phyloP scores from a whole-genome alignment of 2,797 vertebrate genomes.

The Adelosebastes latens region DNA sequence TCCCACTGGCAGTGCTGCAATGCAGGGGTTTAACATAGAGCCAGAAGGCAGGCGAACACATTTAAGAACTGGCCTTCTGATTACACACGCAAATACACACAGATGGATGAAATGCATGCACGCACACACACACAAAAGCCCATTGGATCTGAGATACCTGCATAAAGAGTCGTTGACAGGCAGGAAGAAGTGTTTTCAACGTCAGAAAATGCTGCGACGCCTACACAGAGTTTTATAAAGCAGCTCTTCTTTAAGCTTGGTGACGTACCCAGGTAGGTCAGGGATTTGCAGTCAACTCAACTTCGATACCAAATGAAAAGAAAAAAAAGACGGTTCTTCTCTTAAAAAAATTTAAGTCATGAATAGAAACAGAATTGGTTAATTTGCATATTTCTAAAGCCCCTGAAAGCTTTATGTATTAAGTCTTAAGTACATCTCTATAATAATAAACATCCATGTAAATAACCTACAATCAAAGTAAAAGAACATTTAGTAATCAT shows the following conservation, averaged over 20 bases:
- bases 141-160: conserved; percentile 21
- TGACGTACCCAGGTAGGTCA: conserved; percentile 6
- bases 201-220: conserved; percentile 9
- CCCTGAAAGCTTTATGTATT: not conserved
- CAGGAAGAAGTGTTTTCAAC: not conserved
- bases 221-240: conserved; percentile 8
- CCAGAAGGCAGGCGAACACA: conserved; percentile 68
- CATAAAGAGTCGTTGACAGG: conserved; percentile 18
- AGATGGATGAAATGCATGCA: conserved; percentile 2
- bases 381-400: not conserved
- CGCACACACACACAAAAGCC: conserved; percentile 7
- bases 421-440: not conserved
- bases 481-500: not conserved
- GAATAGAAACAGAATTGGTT: not conserved
- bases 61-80: conserved; percentile 61
- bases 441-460: not conserved
- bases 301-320: not conserved
- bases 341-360: not conserved
- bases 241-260: not conserved
- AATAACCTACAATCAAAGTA: not conserved
- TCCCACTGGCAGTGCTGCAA: conserved; percentile 83
- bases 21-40: conserved; percentile 84
- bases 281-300: not conserved
- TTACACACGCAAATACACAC: conserved; percentile 30
- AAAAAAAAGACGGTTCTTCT: not conserved